Evolutionary conservation across 2,797 vertebrate genomes (phyloP), one percentile per base, ranked within the genome.

Genomic region (Sorex maritimensis): DNA sequence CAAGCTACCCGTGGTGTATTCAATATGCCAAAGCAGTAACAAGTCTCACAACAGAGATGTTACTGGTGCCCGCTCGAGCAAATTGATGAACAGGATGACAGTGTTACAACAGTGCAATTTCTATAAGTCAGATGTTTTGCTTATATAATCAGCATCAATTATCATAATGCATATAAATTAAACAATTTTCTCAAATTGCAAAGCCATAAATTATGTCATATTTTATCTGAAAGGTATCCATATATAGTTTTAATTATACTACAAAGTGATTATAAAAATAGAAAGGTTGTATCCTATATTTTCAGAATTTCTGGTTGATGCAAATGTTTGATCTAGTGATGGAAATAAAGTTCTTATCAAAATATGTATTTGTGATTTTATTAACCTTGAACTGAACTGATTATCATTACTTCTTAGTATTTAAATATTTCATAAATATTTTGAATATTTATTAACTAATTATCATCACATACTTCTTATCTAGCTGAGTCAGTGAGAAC

Each of bases 401-500:
- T 52, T 6, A 84, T 6, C 4, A 67, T 5, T 52, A 6, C 3
- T 71, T 83, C 84, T 92, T 46, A 92, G 89, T 86, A 83, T 87
- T 87, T 88, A 46, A 91, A 28, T 91, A 71, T 81, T 94, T 91
- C 69, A 93, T 14, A 52, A 52, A 44, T 44, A 44, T 52, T 52
- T 52, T 52, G 10, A 52, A 52, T 52, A 52, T 52, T 52, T 52
- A 52, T 52, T 11, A 52, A 52, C 13, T 44, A 44, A 52, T 52
- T 9, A 52, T 52, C 49, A 52, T 44, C 2, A 44, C 41, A 44
- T 52, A 52, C 2, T 52, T 11, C 10, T 52, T 52, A 52, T 11
- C 13, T 14, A 91, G 41, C 28, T 83, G 73, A 91, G 34, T 89
- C 67, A 87, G 34, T 80, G 63, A 68, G 52, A 87, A 88, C 0